A percentile compares a stretch with the other conserved stretches of the same genome.
phyloP scores from a whole-genome alignment of 2,888 invertebrate species.

The Agriopis aurantiaria region DNA sequence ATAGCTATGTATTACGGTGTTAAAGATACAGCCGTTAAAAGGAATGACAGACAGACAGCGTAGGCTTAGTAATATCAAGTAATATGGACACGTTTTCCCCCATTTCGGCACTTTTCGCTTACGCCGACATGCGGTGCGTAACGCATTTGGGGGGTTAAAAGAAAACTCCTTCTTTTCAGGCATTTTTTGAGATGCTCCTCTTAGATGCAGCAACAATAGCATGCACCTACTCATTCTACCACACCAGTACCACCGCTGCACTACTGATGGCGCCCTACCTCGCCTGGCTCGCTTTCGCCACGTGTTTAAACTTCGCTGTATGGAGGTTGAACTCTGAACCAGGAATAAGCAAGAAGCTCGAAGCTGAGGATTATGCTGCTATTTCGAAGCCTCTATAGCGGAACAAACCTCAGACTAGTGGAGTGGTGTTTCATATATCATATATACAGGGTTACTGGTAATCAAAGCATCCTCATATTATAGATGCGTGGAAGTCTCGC shows the following conservation, averaged over 20 bases:
- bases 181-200: constrained; percentile 41
- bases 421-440: too few species aligned
- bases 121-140: too few species aligned
- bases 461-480: too few species aligned
- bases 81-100: too few species aligned
- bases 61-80: too few species aligned
- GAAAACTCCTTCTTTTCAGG: not conserved
- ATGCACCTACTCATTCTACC: constrained; percentile 78
- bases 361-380: not conserved
- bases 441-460: too few species aligned
- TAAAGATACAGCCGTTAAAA: too few species aligned
- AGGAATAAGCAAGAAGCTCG: not conserved
- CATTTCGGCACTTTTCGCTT: too few species aligned
- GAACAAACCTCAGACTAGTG: not conserved
- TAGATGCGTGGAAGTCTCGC: too few species aligned
- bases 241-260: constrained; percentile 88
- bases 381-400: not conserved
- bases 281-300: constrained; percentile 90
- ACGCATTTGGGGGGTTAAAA: too few species aligned
- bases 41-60: too few species aligned
- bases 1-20: too few species aligned
- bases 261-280: constrained; percentile 91
- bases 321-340: constrained; percentile 72
- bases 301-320: constrained; percentile 89
- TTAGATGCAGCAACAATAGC: constrained; percentile 15